phyloP scores from a whole-genome alignment of 2,888 invertebrate species.

The Pollenia amentaria region DNA sequence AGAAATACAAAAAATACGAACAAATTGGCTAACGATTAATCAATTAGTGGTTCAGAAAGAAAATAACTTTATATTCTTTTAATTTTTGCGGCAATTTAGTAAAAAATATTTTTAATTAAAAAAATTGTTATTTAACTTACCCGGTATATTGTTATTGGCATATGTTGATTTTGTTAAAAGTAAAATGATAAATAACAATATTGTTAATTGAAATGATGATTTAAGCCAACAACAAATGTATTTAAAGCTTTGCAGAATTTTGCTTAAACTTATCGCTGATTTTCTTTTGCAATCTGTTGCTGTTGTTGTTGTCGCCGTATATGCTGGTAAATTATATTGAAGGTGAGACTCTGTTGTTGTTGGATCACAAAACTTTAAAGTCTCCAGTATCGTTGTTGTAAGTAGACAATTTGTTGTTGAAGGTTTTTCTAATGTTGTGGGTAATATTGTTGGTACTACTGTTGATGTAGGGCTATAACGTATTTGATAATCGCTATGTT shows the following conservation, averaged over 20 bases:
- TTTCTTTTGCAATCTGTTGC: constrained; percentile 30
- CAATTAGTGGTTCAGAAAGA: too few species aligned
- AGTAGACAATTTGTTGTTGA: constrained; percentile 63
- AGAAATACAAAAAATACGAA: too few species aligned
- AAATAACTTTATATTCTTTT: too few species aligned
- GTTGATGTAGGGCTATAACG: constrained; percentile 69
- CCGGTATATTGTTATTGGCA: constrained; percentile 84
- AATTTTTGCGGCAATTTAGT: background rate
- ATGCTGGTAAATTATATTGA: constrained; percentile 63
- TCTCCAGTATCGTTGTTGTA: constrained; percentile 74
- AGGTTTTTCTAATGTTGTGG: constrained; percentile 60
- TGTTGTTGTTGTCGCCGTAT: constrained; percentile 33
- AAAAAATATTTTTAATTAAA: background rate
- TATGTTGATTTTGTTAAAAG: constrained; percentile 81
- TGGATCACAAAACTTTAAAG: constrained; percentile 71
- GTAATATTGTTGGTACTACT: constrained; percentile 68
- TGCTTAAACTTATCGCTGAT: constrained; percentile 49
- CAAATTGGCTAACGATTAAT: too few species aligned
- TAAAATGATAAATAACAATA: constrained; percentile 80
- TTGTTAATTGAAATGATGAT: constrained; percentile 79
- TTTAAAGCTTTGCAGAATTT: constrained; percentile 59
- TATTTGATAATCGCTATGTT: constrained; percentile 74
- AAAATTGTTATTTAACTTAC: constrained; percentile 77
- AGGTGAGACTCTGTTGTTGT: constrained; percentile 65
- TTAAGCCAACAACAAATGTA: constrained; percentile 77